Conservation (phyloP, 2,113 vertebrate species). For the Leucopternis melanops region DNA sequence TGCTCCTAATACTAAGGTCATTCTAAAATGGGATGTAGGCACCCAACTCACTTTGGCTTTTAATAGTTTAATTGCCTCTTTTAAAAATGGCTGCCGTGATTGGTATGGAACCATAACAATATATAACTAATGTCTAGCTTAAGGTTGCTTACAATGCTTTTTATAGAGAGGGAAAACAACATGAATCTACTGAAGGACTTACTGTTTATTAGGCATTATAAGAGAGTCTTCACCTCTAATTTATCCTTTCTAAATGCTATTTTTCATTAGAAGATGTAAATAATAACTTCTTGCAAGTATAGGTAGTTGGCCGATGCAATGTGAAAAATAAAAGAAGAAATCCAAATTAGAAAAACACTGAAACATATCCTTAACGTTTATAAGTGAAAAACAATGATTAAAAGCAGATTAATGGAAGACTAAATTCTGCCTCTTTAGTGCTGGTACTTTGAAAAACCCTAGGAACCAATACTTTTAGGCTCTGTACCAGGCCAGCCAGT, state of each 20-base stretch:
- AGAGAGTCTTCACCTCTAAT: not conserved
- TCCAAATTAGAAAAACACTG: not conserved
- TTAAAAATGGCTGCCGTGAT: not conserved
- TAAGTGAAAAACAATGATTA: not conserved
- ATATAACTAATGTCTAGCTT: not conserved
- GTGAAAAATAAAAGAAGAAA: not conserved
- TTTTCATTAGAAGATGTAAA: not conserved
- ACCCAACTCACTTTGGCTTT: not conserved
- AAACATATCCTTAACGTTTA: not conserved
- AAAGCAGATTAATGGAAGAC: not conserved
- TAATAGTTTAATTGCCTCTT: not conserved
- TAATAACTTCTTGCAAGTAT: not conserved
- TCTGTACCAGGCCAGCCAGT: not conserved
- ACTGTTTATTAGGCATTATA: not conserved
- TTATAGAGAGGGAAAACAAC: not conserved
- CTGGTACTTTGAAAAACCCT: not conserved
- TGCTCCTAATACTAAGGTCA: not conserved
- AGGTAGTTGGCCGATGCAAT: not conserved
- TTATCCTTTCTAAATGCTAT: not conserved
- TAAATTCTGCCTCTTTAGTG: not conserved
- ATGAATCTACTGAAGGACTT: not conserved
- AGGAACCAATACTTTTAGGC: not conserved
- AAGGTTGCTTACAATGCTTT: not conserved
- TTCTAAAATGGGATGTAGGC: not conserved
- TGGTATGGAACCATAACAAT: not conserved